Evolutionary conservation across 2,888 invertebrate species (phyloP).

Genomic region (Scrobipalpa costella): DNA sequence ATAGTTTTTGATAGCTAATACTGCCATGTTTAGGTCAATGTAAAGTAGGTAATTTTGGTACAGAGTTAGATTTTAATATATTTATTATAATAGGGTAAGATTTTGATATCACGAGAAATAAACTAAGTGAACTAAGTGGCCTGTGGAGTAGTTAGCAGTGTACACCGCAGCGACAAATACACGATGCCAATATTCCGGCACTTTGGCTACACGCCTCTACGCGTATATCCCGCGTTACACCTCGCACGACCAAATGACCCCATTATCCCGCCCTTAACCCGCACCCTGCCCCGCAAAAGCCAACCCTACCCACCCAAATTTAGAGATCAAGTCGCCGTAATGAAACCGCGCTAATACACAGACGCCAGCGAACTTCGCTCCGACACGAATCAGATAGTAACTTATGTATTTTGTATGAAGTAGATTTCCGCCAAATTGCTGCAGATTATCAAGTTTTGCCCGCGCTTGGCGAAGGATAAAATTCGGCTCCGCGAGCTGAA

Average conservation of each 20-base stretch:
- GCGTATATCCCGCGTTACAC: conserved; percentile 60
- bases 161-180: conserved; percentile 51
- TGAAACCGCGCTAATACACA: conserved; percentile 47
- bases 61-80: too few relatives aligned
- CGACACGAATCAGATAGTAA: conserved; percentile 63
- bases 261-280: conserved; percentile 65
- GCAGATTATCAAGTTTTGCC: conserved; percentile 55
- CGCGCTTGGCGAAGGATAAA: conserved; percentile 30
- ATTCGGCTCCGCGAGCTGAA: conserved; percentile 20
- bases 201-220: conserved; percentile 63
- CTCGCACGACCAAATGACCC: conserved; percentile 69
- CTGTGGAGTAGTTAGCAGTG: conserved; percentile 37
- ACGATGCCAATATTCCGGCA: conserved; percentile 64
- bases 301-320: conserved; percentile 47
- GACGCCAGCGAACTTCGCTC: conserved; percentile 52
- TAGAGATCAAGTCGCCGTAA: conserved; percentile 49
- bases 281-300: conserved; percentile 42
- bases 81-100: too few relatives aligned
- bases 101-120: too few relatives aligned
- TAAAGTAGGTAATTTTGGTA: too few relatives aligned
- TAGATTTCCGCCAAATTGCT: conserved; percentile 57
- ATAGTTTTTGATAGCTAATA: too few relatives aligned
- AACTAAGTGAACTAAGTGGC: not conserved
- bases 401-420: conserved; percentile 60
- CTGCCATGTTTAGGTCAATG: too few relatives aligned